Conservation (phyloP, 2,888 invertebrate genomes). For the Hymenopus coronatus region DNA sequence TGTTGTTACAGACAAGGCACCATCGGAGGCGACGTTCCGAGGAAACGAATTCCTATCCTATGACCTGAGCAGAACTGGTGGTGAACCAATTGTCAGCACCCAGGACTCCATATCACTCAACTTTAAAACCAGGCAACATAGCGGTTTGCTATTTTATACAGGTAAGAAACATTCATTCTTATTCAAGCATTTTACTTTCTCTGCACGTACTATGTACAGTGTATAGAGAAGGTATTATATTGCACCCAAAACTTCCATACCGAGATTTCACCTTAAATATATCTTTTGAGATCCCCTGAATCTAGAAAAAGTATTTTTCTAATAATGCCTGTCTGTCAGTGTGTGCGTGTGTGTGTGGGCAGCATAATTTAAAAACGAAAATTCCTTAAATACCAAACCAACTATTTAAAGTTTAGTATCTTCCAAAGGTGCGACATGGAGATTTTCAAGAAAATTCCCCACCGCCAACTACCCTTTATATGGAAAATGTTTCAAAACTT, state of each 20-base stretch:
- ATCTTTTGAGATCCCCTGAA: no score
- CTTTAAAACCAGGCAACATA: slow-evolving; percentile 89
- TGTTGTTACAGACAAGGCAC: slow-evolving; percentile 77
- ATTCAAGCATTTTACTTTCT: not conserved
- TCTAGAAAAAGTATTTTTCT: not conserved
- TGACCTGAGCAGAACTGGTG: slow-evolving; percentile 81
- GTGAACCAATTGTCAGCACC: slow-evolving; percentile 84
- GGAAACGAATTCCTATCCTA: slow-evolving; percentile 90
- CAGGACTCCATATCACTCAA: slow-evolving; percentile 87
- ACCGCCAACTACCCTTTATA: no score
- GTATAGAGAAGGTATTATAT: no score
- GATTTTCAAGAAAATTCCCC: no score
- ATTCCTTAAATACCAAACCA: no score
- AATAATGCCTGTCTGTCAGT: not conserved
- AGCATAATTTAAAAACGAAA: no score
- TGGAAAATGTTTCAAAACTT: no score
- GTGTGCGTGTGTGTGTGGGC: not conserved
- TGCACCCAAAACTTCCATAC: no score
- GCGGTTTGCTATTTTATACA: slow-evolving; percentile 89
- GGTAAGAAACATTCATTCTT: slow-evolving; percentile 54
- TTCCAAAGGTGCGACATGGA: no score
- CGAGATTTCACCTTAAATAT: no score
- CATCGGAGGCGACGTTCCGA: slow-evolving; percentile 89
- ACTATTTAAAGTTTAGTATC: no score
- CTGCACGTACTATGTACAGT: no score